Percentiles rank a stretch among this genome's conserved stretches.
Conservation (phyloP, 2,797 vertebrate species). For the Lerista edwardsae region DNA sequence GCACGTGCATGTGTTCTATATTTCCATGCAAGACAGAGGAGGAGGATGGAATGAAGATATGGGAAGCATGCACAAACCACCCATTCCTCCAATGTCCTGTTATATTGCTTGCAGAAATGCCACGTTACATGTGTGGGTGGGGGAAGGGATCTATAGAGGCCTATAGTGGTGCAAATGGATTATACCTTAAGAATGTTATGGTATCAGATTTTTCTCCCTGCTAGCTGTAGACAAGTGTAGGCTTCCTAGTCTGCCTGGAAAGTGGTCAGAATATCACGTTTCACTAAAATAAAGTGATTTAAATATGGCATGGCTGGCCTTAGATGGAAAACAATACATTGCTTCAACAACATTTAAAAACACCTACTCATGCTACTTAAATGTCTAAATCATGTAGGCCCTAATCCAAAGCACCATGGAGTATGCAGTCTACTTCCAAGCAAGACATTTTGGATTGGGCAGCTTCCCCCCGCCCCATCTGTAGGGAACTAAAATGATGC, state of each 20-base stretch:
- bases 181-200: neutral
- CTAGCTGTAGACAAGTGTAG: neutral
- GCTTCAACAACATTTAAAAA: neutral
- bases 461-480: neutral
- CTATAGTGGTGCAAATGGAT: neutral
- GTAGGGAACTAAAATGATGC: neutral
- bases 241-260: neutral
- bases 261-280: neutral
- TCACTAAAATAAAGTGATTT: neutral
- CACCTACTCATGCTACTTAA: neutral
- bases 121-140: neutral
- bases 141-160: neutral
- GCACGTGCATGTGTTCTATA: neutral
- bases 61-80: neutral
- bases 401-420: neutral
- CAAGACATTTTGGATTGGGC: neutral
- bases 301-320: neutral
- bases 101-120: neutral
- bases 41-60: neutral
- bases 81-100: too few species aligned
- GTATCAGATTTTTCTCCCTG: neutral
- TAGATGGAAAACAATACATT: neutral
- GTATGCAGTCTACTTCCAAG: neutral
- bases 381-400: neutral
- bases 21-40: neutral